Evolutionary conservation across 1,140 invertebrate species (phyloP), one percentile per base, ranked within the genome.

Genomic region (Manduca sexta): DNA sequence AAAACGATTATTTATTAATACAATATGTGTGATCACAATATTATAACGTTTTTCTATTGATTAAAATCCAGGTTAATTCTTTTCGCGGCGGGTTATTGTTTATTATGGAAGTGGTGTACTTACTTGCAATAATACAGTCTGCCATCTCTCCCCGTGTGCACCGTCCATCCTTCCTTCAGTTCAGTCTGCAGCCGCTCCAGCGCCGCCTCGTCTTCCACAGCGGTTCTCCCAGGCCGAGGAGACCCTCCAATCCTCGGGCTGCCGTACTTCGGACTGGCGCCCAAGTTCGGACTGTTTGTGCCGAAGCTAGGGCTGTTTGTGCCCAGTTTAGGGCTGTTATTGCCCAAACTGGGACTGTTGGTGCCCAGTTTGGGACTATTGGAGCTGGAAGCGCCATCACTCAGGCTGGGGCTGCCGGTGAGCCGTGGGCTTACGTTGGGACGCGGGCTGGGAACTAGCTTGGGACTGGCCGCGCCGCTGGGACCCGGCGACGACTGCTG

Each of bases 51-150:
- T n/a, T n/a, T n/a, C n/a, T n/a, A n/a, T n/a, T n/a, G n/a, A n/a
- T n/a, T n/a, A n/a, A n/a, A n/a, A n/a, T n/a, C n/a, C n/a, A n/a
- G n/a, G n/a, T n/a, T n/a, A n/a, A n/a, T n/a, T n/a, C n/a, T n/a
- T n/a, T n/a, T n/a, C n/a, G n/a, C n/a, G n/a, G n/a, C n/a, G n/a
- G n/a, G n/a, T n/a, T n/a, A n/a, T n/a, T n/a, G n/a, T n/a, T n/a
- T n/a, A n/a, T n/a, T n/a, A n/a, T n/a, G n/a, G n/a, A n/a, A n/a
- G n/a, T n/a, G n/a, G n/a, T n/a, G n/a, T 6, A 91, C 92, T 91
- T 81, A 93, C 92, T 93, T 93, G 92, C 91, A 93, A 88, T 93
- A 93, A 80, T 92, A 93, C 40, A 93, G 88, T 49, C 92, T 81
- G 41, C 92, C 92, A 64, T 93, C 92, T 56, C 90, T 90, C 60